phyloP scores from a whole-genome alignment of 2,888 invertebrate genomes.

The Pyrocoelia pectoralis region DNA sequence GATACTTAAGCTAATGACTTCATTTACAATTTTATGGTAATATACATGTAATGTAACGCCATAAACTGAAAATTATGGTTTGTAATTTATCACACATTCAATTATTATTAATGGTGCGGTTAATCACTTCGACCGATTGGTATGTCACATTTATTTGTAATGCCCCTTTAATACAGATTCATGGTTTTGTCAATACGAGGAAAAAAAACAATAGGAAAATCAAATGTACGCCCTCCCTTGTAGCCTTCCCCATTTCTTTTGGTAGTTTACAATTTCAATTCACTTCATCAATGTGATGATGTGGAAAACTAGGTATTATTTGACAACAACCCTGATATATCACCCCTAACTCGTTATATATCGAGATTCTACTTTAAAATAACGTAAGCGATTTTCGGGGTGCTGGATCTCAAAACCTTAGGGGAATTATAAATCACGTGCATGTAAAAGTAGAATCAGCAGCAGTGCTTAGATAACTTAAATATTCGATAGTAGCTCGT shows the following conservation, averaged over 20 bases:
- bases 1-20: not conserved
- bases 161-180: not conserved
- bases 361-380: constrained; percentile 12
- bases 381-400: constrained; percentile 10
- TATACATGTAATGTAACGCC: not conserved
- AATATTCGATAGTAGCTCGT: not conserved
- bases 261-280: not conserved
- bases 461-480: not conserved
- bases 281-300: constrained; percentile 9
- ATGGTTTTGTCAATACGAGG: not conserved
- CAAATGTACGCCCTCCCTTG: not conserved
- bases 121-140: not conserved
- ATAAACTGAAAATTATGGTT: not conserved
- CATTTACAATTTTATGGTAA: not conserved
- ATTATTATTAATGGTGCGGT: not conserved
- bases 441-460: constrained; percentile 9
- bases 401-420: not conserved
- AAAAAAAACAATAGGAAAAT: not conserved
- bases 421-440: constrained; percentile 11
- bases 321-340: constrained; percentile 4
- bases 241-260: not conserved
- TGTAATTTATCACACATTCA: not conserved
- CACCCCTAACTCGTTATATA: constrained; percentile 11
- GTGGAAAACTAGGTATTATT: constrained; percentile 11
- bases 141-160: not conserved